Evolutionary conservation across 2,113 vertebrate species (phyloP).

Genomic region (Eleginops maclovinus): DNA sequence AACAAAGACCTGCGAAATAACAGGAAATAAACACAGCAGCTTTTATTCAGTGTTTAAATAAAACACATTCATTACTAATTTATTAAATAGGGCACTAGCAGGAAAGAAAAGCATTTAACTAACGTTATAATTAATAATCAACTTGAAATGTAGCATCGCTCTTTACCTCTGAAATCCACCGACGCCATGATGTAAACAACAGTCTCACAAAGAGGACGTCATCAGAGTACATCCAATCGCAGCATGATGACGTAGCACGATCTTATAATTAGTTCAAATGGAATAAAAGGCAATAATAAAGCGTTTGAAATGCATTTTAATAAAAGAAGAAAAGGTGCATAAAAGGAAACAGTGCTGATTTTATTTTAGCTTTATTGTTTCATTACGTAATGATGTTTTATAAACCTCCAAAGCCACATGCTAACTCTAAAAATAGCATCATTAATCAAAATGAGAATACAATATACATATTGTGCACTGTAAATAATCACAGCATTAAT

Average conservation of each 20-base stretch:
- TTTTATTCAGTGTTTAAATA: rapidly evolving
- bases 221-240: rapidly evolving
- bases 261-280: neutral
- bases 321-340: too few species aligned
- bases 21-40: neutral
- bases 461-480: too few species aligned
- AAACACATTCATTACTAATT: rapidly evolving
- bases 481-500: too few species aligned
- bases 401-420: too few species aligned
- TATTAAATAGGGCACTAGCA: neutral
- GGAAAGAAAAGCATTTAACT: neutral
- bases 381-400: too few species aligned
- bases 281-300: neutral
- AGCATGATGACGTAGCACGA: conserved; percentile 40
- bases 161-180: conserved; percentile 80
- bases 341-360: neutral
- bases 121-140: neutral
- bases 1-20: neutral
- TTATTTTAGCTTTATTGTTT: neutral
- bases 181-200: conserved; percentile 80
- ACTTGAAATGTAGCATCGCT: neutral
- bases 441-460: too few species aligned
- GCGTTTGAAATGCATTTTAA: neutral
- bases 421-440: too few species aligned
- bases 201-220: conserved; percentile 46